Evolutionary conservation across 2,888 invertebrate genomes (phyloP), one percentile per base, ranked within the genome.

Genomic region (Lasius platythorax): DNA sequence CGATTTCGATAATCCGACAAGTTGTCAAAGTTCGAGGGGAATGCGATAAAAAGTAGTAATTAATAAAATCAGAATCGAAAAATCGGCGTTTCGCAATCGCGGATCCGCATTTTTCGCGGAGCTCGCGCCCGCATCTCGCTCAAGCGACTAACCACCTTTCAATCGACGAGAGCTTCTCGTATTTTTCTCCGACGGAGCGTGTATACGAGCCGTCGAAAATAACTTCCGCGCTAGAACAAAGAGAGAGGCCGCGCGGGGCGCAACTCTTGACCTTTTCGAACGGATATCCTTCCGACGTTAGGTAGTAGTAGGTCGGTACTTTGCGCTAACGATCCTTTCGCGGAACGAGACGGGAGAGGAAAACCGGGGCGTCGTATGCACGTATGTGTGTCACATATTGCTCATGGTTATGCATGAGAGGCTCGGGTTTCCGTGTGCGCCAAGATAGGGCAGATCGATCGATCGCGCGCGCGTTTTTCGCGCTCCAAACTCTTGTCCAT

Each of bases 251-350:
- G 12, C 30, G 30, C 68, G 66, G 75, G 86, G 88, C 5, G 88
- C 18, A 53, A 90, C 94, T 94, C 93, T 94, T 94, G 94, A 94
- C 94, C 94, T 94, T 94, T 94, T 91, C 91, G 87, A 88, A 90
- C 89, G 90, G 91, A 91, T 92, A 93, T 93, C 92, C 92, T 93
- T 93, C 92, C 86, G 90, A 91, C 91, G n/a, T 53, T 53, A 53
- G 53, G 53, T 53, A 53, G 53, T 23, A 23, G 37, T 37, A 37
- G 53, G 53, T 53, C n/a, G 89, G 91, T 91, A 92, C 92, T 91
- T 91, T 92, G 92, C 87, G 90, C 91, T 93, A 93, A 93, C 93
- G 93, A 93, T 93, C 93, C 93, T 92, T 93, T 90, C 85, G 85
- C 23, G 67, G 58, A n/a, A 64, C 33, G 61, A 33, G 61, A 64